Percentiles rank a stretch among this genome's conserved stretches.
Conservation (phyloP, 2,888 invertebrate genomes). For the Phaedon cochleariae region DNA sequence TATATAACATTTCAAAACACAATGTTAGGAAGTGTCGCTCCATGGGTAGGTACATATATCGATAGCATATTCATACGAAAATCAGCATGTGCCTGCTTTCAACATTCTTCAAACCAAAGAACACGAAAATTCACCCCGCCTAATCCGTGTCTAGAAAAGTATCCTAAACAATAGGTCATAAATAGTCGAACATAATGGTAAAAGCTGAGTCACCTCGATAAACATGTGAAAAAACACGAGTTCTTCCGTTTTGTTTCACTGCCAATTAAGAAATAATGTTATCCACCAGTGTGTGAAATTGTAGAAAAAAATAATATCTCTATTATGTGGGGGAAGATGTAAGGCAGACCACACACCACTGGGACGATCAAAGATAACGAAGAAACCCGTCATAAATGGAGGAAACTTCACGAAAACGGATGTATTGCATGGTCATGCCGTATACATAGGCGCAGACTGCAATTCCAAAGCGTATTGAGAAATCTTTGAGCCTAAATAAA, state of each 20-base stretch:
- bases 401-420: slow-evolving; percentile 39
- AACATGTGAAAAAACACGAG: slow-evolving; percentile 23
- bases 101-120: neutral
- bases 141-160: neutral
- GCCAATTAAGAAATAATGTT: slow-evolving; percentile 32
- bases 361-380: slow-evolving; percentile 28
- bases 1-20: no score
- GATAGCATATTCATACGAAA: neutral
- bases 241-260: slow-evolving; percentile 17
- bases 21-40: neutral
- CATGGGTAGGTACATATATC: neutral
- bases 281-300: slow-evolving; percentile 31
- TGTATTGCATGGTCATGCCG: slow-evolving; percentile 27
- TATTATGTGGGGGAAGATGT: slow-evolving; percentile 28
- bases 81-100: neutral
- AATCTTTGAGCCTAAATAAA: no score
- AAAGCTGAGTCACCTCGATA: slow-evolving; percentile 21
- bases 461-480: no score
- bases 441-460: slow-evolving; percentile 5
- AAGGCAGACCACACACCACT: slow-evolving; percentile 38
- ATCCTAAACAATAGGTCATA: neutral
- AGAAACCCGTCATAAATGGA: slow-evolving; percentile 34
- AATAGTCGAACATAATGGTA: slow-evolving; percentile 5
- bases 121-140: neutral
- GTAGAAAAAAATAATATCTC: slow-evolving; percentile 28